These are phyloP conservation scores for Pristiophorus japonicus DNA, from an alignment of 2,113 vertebrate genomes.

Conservation along the genomic window DNA sequence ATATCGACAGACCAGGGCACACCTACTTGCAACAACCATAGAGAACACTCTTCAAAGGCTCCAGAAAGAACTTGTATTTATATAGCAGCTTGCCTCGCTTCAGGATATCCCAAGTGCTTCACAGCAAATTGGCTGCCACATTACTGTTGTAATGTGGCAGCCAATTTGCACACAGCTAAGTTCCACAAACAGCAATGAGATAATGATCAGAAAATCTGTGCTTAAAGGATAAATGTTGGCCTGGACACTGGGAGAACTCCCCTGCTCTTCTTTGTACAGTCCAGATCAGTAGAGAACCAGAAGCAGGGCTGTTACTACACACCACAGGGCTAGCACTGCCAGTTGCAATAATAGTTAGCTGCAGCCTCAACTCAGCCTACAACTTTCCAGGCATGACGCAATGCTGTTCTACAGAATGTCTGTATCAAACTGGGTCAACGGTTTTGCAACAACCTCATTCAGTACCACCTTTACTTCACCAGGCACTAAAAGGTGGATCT, in stretches of 20 bases:
- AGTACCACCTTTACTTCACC: not conserved
- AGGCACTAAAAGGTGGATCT: not conserved
- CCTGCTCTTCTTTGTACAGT: not conserved
- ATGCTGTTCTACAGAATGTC: not conserved
- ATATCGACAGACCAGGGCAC: not conserved
- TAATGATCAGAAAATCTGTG: conserved; percentile 10
- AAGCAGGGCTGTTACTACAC: not conserved
- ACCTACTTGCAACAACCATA: not conserved
- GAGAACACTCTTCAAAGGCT: not conserved
- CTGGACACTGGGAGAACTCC: not conserved
- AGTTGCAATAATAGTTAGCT: not conserved
- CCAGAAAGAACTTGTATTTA: not conserved
- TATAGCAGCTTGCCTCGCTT: not conserved
- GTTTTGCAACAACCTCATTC: not conserved
- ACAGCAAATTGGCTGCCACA: too few species aligned
- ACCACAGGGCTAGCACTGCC: not conserved
- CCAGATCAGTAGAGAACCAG: not conserved
- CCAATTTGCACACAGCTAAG: not conserved
- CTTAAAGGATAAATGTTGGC: not conserved
- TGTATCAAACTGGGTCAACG: not conserved
- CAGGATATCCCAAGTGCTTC: not conserved
- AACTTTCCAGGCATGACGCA: not conserved
- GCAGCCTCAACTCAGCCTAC: not conserved
- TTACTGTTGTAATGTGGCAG: not conserved
- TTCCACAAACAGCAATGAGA: not conserved